Conservation (phyloP, 2,113 vertebrate species). For the Lontra canadensis region DNA sequence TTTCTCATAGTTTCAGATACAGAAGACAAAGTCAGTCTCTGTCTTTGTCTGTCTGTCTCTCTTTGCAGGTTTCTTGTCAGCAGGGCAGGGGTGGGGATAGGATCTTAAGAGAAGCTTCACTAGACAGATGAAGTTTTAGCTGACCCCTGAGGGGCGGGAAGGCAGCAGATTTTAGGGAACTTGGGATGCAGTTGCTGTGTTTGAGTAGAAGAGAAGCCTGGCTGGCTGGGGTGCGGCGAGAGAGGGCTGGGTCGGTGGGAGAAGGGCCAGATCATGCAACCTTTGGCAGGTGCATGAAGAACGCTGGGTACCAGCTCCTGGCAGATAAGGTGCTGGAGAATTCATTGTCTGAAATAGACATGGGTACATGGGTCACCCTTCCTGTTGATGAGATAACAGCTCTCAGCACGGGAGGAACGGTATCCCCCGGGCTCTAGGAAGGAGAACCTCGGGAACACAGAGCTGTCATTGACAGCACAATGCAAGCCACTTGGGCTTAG, state of each 20-base stretch:
- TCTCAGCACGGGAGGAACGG: background rate
- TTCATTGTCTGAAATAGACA: background rate
- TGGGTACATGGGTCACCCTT: rapidly evolving
- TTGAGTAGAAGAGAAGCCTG: too few species aligned
- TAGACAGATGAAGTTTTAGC: background rate
- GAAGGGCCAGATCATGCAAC: background rate
- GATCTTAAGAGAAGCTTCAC: background rate
- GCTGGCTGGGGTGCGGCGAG: rapidly evolving
- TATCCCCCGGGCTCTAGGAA: background rate
- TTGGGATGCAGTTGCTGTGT: background rate
- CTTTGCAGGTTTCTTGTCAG: background rate
- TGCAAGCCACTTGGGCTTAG: background rate
- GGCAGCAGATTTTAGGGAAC: background rate
- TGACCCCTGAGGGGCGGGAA: background rate
- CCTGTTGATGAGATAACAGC: background rate
- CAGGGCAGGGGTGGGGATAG: too few species aligned
- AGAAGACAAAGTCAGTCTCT: background rate
- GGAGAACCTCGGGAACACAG: background rate
- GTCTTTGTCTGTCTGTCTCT: background rate
- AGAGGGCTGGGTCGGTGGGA: background rate
- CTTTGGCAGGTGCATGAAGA: background rate
- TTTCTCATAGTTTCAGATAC: background rate
- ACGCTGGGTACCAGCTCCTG: too few species aligned
- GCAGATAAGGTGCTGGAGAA: background rate
- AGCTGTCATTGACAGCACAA: background rate